These are phyloP conservation scores for Cyclophora albipunctata DNA, from an alignment of 2,888 invertebrate genomes.

Conservation along the genomic window DNA sequence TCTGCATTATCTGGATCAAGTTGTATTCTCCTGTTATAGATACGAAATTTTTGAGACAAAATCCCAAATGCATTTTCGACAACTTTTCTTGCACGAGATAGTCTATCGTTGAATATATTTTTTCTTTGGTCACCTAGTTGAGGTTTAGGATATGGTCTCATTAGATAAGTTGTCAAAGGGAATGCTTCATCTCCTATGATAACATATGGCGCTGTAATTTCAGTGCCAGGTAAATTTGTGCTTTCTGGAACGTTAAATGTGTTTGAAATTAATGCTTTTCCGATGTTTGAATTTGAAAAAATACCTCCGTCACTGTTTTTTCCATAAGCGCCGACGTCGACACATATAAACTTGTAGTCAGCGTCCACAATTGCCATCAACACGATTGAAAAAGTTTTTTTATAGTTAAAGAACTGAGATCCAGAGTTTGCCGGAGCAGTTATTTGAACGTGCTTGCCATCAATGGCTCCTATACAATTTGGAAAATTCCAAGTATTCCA, in stretches of 20 bases:
- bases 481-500: conserved; percentile 15
- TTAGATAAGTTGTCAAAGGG: conserved; percentile 7
- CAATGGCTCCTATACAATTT: conserved; percentile 7
- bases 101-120: no score
- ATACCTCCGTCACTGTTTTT: conserved; percentile 13
- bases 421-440: conserved; percentile 4
- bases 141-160: conserved; percentile 12
- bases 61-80: conserved; percentile 9
- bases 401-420: conserved; percentile 10
- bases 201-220: not conserved
- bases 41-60: not conserved
- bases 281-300: conserved; percentile 12
- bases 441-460: conserved; percentile 9
- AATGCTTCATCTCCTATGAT: conserved; percentile 9
- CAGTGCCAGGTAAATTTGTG: conserved; percentile 11
- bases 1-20: not conserved
- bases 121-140: no score
- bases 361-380: conserved; percentile 11
- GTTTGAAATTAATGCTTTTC: conserved; percentile 13
- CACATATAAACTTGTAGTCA: conserved; percentile 16
- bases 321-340: conserved; percentile 9
- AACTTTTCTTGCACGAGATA: not conserved
- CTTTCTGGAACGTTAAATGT: conserved; percentile 14
- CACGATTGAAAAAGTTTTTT: conserved; percentile 10
- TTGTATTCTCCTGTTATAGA: conserved; percentile 1